These are phyloP conservation scores for Dipodomys spectabilis DNA, from an alignment of 2,113 vertebrate species.

Conservation along the genomic window DNA sequence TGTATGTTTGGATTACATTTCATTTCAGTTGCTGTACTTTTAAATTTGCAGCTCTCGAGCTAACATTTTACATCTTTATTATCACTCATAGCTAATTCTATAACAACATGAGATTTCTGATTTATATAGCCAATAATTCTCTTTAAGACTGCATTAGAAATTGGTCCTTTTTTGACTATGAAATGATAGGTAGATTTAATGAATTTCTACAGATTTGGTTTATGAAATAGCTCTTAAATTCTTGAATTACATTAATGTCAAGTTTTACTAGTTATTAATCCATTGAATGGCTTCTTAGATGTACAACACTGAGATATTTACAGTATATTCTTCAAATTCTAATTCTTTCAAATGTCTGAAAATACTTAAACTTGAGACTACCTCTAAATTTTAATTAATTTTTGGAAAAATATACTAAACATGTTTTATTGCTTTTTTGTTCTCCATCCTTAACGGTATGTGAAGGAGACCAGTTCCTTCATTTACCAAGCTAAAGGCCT, in stretches of 20 bases:
- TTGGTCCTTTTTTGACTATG: not conserved
- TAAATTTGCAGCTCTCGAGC: not conserved
- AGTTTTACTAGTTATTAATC: not conserved
- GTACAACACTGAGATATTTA: conserved; percentile 1
- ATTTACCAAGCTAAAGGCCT: not conserved
- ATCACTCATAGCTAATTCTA: conserved; percentile 36
- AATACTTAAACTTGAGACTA: conserved; percentile 43
- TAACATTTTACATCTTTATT: conserved; percentile 1
- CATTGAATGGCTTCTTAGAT: conserved; percentile 3
- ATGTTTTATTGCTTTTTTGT: conserved; percentile 31
- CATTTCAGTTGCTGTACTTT: not conserved
- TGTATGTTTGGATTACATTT: conserved; percentile 18
- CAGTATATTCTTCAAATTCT: conserved; percentile 29
- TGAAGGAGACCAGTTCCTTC: not conserved
- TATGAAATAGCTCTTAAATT: conserved; percentile 35
- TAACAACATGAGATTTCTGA: not conserved
- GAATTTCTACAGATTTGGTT: conserved; percentile 18
- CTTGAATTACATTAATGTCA: not conserved
- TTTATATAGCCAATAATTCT: conserved; percentile 32
- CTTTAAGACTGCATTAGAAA: not conserved
- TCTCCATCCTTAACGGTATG: not conserved
- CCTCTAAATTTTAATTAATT: conserved; percentile 54
- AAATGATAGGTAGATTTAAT: conserved; percentile 44
- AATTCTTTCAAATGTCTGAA: conserved; percentile 47
- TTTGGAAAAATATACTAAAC: conserved; percentile 15